Conservation (phyloP, 2,888 invertebrate species). For the Petrolisthes manimaculis region DNA sequence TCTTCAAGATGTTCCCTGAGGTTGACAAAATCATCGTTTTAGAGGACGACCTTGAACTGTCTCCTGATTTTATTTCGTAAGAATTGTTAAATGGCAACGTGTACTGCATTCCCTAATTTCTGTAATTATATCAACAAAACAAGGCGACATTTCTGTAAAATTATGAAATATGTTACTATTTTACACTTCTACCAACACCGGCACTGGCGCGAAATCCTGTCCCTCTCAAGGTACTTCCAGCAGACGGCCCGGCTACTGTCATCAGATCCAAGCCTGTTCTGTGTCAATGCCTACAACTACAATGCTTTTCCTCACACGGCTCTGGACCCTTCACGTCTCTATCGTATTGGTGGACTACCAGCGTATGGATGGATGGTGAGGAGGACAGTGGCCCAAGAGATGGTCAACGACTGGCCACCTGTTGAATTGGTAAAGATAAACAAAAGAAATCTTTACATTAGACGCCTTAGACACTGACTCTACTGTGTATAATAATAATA, state of each 20-base stretch:
- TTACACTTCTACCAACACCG: not conserved
- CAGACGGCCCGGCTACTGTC: constrained; percentile 51
- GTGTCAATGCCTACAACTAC: constrained; percentile 64
- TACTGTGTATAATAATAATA: no score
- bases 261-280: constrained; percentile 33
- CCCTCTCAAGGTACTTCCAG: constrained; percentile 55
- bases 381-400: constrained; percentile 40
- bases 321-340: constrained; percentile 43
- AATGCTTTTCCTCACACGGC: constrained; percentile 60
- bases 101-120: not conserved
- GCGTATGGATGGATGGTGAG: constrained; percentile 64
- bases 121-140: not conserved
- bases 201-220: not conserved
- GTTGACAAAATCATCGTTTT: constrained; percentile 50
- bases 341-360: constrained; percentile 50
- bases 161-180: not conserved
- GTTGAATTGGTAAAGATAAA: constrained; percentile 9
- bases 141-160: not conserved
- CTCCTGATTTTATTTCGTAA: constrained; percentile 61
- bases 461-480: no score
- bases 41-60: constrained; percentile 61
- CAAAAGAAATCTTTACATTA: no score
- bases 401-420: constrained; percentile 49
- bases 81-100: not conserved
- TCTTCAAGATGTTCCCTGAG: constrained; percentile 20